Conservation (phyloP, 1,140 invertebrate genomes). For the Drosophila tropicalis region DNA sequence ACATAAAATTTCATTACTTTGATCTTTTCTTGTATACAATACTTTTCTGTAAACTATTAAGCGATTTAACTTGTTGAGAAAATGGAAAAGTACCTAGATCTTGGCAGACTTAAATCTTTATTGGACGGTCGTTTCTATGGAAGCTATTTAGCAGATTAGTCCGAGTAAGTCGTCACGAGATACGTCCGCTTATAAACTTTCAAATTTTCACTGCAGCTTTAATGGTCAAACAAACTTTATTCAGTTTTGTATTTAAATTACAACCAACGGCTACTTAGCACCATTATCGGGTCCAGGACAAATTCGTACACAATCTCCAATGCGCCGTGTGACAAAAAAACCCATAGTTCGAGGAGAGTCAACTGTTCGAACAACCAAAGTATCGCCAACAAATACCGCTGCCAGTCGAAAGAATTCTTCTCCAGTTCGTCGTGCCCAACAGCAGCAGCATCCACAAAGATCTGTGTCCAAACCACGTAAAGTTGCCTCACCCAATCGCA, state of each 20-base stretch:
- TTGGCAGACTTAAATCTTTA: too few relatives aligned
- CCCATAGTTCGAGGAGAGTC: neutral
- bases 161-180: too few relatives aligned
- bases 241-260: neutral
- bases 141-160: too few relatives aligned
- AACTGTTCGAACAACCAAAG: neutral
- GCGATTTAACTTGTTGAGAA: too few relatives aligned
- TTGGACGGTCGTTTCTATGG: too few relatives aligned
- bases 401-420: neutral
- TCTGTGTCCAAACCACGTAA: conserved; percentile 20
- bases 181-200: too few relatives aligned
- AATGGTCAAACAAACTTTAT: too few relatives aligned
- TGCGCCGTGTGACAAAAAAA: neutral
- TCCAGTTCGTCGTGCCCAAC: conserved; percentile 6
- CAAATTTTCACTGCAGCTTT: too few relatives aligned
- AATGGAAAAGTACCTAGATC: too few relatives aligned
- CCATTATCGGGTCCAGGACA: neutral
- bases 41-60: neutral
- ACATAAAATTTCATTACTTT: neutral
- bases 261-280: neutral
- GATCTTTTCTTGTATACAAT: neutral
- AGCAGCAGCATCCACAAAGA: conserved; percentile 2
- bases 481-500: neutral
- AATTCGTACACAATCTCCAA: neutral
- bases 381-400: neutral